phyloP scores from a whole-genome alignment of 2,113 vertebrate species.

The Otis tarda region DNA sequence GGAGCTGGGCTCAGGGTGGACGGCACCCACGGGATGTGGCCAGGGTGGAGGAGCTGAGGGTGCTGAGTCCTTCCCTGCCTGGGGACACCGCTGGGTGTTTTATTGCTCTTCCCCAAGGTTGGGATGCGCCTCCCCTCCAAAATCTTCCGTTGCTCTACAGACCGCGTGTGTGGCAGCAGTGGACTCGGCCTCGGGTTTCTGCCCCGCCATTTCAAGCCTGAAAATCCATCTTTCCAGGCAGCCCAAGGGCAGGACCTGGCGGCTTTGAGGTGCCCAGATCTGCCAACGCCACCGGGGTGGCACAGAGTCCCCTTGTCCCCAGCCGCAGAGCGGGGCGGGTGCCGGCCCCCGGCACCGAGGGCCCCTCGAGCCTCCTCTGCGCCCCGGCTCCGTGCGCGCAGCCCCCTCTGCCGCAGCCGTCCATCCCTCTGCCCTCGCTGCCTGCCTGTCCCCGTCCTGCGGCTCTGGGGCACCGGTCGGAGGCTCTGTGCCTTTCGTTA shows the following conservation, averaged over 20 bases:
- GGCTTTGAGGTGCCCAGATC: background rate
- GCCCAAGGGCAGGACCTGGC: background rate
- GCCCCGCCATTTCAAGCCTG: background rate
- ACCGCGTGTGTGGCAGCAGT: fast-evolving
- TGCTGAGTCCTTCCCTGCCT: background rate
- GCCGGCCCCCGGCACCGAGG: background rate
- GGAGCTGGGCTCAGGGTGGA: background rate
- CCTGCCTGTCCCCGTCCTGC: background rate
- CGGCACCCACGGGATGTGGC: fast-evolving
- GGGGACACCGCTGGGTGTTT: background rate
- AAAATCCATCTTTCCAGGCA: background rate
- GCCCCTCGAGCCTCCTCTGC: fast-evolving
- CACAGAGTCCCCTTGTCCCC: background rate
- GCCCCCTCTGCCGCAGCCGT: background rate
- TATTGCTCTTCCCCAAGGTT: background rate
- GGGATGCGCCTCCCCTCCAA: background rate
- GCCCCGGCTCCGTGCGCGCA: background rate
- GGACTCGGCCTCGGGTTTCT: background rate
- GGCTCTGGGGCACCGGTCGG: background rate
- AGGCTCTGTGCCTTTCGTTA: background rate
- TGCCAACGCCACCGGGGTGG: background rate
- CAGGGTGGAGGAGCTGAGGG: background rate
- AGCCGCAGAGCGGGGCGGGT: background rate
- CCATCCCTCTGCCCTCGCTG: background rate
- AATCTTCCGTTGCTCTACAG: background rate